These are phyloP conservation scores for Hylia prasina DNA, from an alignment of 2,113 vertebrate species.

Conservation along the genomic window DNA sequence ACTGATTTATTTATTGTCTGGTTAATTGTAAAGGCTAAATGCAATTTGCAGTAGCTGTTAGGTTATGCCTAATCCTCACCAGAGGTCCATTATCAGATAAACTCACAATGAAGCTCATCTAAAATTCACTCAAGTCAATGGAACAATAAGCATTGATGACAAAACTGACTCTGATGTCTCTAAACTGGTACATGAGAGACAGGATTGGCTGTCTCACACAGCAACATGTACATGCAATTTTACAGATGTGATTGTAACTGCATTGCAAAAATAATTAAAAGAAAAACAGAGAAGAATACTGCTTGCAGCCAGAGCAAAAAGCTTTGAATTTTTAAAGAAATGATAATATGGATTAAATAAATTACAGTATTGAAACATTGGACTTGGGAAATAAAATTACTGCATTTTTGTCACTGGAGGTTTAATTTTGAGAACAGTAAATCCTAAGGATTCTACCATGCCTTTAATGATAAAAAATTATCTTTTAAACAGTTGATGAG, in stretches of 20 bases:
- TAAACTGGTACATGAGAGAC: not conserved
- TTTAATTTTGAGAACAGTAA: not conserved
- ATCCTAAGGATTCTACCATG: not conserved
- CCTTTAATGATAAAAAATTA: not conserved
- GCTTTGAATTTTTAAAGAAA: not conserved
- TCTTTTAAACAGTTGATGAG: not conserved
- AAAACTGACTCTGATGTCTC: not conserved
- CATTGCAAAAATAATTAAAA: not conserved
- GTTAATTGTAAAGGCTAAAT: not conserved
- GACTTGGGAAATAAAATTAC: not conserved
- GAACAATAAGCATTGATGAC: not conserved
- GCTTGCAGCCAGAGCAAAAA: not conserved
- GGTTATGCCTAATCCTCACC: not conserved
- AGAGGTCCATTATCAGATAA: not conserved
- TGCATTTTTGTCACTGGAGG: not conserved
- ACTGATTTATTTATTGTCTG: not conserved
- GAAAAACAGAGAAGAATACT: not conserved
- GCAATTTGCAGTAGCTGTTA: not conserved
- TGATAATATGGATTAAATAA: not conserved
- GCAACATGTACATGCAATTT: not conserved
- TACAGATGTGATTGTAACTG: not conserved
- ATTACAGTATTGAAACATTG: not conserved
- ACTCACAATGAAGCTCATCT: not conserved
- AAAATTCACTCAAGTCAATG: not conserved
- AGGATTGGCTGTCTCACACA: not conserved